These are phyloP conservation scores for Lordiphosa clarofinis DNA, from an alignment of 1,140 invertebrate genomes.

Conservation along the genomic window DNA sequence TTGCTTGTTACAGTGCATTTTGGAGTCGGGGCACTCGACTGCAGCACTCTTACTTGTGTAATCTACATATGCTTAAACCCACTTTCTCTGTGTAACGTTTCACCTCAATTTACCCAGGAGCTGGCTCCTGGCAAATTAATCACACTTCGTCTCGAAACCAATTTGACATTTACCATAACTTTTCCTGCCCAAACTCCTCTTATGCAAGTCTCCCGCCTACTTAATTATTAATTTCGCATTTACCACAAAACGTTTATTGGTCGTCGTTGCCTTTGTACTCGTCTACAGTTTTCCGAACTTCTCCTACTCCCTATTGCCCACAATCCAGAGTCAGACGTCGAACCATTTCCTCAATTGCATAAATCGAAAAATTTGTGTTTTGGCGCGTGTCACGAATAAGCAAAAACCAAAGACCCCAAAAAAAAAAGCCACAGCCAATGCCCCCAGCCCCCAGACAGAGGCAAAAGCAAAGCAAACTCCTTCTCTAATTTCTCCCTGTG, in stretches of 20 bases:
- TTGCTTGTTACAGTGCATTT: no score
- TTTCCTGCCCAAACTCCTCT: constrained; percentile 14
- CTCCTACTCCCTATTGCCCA: constrained; percentile 13
- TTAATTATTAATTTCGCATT: constrained; percentile 78
- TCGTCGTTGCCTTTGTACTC: constrained; percentile 15
- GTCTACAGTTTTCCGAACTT: constrained; percentile 5
- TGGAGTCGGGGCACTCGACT: no score
- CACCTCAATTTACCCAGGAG: no score
- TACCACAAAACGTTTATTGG: constrained; percentile 72
- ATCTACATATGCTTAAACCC: no score
- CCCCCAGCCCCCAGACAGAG: neutral
- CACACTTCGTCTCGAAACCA: constrained; percentile 35
- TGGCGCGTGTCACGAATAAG: constrained; percentile 73
- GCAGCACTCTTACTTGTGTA: no score
- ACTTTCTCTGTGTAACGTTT: no score
- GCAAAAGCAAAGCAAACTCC: constrained; percentile 38
- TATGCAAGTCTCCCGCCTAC: constrained; percentile 31
- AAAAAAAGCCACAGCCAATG: no score
- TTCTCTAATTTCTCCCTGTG: constrained; percentile 29
- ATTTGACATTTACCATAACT: constrained; percentile 55
- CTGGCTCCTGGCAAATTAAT: constrained; percentile 24
- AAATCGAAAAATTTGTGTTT: constrained; percentile 76
- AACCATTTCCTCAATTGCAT: constrained; percentile 75
- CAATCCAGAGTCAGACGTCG: constrained; percentile 30
- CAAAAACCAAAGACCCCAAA: constrained; percentile 33